These are phyloP conservation scores for Halcyon malimbica DNA, from an alignment of 2,113 vertebrate species.

Conservation along the genomic window DNA sequence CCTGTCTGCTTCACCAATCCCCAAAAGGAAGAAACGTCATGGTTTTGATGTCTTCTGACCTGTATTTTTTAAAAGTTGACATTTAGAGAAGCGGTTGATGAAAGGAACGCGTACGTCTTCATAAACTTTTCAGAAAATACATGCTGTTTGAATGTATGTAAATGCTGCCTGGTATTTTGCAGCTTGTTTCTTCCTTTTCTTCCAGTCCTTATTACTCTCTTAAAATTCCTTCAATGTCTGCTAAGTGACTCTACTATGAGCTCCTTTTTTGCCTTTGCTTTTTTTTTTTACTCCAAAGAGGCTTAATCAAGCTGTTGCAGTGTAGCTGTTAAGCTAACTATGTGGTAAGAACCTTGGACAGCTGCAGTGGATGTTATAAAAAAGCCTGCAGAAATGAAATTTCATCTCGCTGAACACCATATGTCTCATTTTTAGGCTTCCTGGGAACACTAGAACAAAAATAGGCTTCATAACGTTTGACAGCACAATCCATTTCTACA, in stretches of 20 bases:
- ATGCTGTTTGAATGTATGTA: neutral
- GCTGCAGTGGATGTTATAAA: neutral
- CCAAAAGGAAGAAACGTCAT: neutral
- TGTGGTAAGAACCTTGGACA: neutral
- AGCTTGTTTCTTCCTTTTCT: neutral
- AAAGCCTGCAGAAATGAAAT: neutral
- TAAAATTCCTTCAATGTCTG: neutral
- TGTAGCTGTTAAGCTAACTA: neutral
- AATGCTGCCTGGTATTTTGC: neutral
- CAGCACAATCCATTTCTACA: constrained; percentile 98
- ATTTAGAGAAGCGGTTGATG: neutral
- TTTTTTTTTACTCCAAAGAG: neutral
- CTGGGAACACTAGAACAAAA: constrained; percentile 95
- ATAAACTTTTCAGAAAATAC: neutral
- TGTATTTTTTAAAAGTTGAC: neutral
- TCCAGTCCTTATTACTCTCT: neutral
- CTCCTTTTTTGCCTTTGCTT: neutral
- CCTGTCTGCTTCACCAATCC: neutral
- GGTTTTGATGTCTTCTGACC: neutral
- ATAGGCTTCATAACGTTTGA: constrained; percentile 98
- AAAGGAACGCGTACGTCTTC: neutral
- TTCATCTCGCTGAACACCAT: constrained; percentile 57
- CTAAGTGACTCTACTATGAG: neutral
- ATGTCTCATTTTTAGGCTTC: constrained; percentile 83
- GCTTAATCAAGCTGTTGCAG: neutral